Conservation (phyloP, 2,888 invertebrate genomes). For the Dasypogon diadema region DNA sequence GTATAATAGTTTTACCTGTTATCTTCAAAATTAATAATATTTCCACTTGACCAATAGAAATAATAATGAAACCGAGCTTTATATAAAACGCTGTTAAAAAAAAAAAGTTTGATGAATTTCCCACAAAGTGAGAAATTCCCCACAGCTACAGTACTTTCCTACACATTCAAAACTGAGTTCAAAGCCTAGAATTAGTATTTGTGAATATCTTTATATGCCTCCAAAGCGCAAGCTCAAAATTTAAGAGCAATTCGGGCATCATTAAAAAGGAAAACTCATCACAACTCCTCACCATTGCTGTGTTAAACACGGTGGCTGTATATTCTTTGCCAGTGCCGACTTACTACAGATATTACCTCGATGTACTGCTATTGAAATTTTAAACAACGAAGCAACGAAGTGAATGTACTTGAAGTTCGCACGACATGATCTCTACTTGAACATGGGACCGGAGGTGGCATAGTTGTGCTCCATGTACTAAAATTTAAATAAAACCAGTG, state of each 20-base stretch:
- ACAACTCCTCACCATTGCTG: background rate
- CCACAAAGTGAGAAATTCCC: no score
- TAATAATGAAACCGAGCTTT: no score
- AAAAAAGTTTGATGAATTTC: no score
- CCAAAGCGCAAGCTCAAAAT: conserved; percentile 24
- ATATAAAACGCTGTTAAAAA: no score
- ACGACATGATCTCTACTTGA: background rate
- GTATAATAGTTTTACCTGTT: no score
- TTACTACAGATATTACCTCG: background rate
- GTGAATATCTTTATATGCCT: no score
- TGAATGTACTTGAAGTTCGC: conserved; percentile 2
- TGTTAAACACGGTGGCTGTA: background rate
- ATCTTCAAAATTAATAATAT: no score
- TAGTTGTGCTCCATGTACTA: background rate
- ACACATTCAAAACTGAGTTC: background rate
- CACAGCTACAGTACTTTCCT: no score
- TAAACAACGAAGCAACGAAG: conserved; percentile 17
- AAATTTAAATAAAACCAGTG: background rate
- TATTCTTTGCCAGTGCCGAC: background rate
- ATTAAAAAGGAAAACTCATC: conserved; percentile 14
- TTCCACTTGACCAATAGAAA: no score
- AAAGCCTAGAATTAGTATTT: background rate
- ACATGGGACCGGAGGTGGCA: background rate
- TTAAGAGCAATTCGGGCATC: conserved; percentile 1
- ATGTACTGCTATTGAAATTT: conserved; percentile 15